Evolutionary conservation across 2,113 vertebrate genomes (phyloP).

Genomic region (Sorex fumeus): DNA sequence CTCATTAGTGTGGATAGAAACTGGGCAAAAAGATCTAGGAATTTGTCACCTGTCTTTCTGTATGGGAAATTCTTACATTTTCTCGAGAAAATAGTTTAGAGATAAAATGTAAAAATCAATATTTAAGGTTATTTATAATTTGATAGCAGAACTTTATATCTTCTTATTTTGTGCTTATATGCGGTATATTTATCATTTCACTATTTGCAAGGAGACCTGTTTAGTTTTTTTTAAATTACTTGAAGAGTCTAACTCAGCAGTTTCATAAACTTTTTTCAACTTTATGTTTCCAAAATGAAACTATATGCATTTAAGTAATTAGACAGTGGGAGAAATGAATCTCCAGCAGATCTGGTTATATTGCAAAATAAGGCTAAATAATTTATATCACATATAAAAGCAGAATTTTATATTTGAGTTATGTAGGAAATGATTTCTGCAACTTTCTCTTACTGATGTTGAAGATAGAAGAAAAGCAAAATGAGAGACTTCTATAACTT

Average conservation of each 20-base stretch:
- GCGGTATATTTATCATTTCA: not conserved
- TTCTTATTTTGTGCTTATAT: conserved; percentile 62
- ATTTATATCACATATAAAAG: conserved; percentile 24
- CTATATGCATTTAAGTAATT: conserved; percentile 15
- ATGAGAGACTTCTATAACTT: not conserved
- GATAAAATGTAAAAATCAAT: not conserved
- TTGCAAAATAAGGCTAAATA: conserved; percentile 15
- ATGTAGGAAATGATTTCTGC: conserved; percentile 20
- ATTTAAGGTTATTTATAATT: conserved; percentile 22
- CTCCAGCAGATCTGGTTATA: conserved; percentile 15
- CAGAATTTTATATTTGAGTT: conserved; percentile 15
- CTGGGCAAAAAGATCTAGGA: not conserved
- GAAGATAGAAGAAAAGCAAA: conserved; percentile 34
- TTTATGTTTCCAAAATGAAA: conserved; percentile 4
- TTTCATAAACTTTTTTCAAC: not conserved
- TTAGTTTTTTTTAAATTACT: not conserved
- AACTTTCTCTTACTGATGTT: conserved; percentile 48
- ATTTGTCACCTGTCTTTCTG: conserved; percentile 60
- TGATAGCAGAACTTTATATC: conserved; percentile 24
- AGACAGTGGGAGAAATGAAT: not conserved
- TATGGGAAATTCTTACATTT: conserved; percentile 52
- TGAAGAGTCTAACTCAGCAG: not conserved
- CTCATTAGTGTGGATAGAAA: conserved; percentile 28
- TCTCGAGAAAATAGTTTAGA: conserved; percentile 25
- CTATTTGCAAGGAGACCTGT: conserved; percentile 4